Percentiles rank a stretch among this genome's conserved stretches.
Evolutionary conservation across 2,888 invertebrate species (phyloP).

Genomic region (Yponomeuta sedellus): DNA sequence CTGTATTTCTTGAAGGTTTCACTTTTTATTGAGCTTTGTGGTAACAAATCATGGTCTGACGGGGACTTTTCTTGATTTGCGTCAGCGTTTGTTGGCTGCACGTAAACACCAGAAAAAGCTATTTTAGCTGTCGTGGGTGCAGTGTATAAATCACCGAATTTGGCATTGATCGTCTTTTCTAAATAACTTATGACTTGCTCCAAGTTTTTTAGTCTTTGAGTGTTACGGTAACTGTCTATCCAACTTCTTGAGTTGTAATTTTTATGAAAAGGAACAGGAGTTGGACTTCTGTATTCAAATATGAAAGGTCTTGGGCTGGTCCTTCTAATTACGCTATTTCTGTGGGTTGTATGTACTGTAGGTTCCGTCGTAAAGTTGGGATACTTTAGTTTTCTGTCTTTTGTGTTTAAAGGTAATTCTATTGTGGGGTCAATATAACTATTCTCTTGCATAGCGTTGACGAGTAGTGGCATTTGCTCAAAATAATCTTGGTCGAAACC

Average conservation of each 20-base stretch:
- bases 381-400: constrained; percentile 23
- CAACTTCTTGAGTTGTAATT: constrained; percentile 55
- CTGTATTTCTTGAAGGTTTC: constrained; percentile 44
- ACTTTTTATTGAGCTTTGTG: constrained; percentile 36
- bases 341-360: constrained; percentile 26
- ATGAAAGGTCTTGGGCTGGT: constrained; percentile 73
- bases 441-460: constrained; percentile 66
- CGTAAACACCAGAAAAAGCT: constrained; percentile 59
- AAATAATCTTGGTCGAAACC: constrained; percentile 68
- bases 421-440: constrained; percentile 46
- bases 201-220: constrained; percentile 62
- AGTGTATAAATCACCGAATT: constrained; percentile 54
- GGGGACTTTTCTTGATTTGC: constrained; percentile 21
- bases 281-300: constrained; percentile 55
- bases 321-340: constrained; percentile 39
- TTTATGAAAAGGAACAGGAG: constrained; percentile 59
- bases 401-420: constrained; percentile 35
- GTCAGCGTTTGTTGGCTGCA: constrained; percentile 44
- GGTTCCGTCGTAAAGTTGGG: constrained; percentile 25
- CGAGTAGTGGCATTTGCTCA: constrained; percentile 65
- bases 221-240: constrained; percentile 62
- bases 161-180: constrained; percentile 63
- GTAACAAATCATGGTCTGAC: constrained; percentile 27
- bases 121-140: constrained; percentile 41
- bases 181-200: constrained; percentile 63